phyloP scores from a whole-genome alignment of 1,140 invertebrate genomes.

The Heterodera schachtii region DNA sequence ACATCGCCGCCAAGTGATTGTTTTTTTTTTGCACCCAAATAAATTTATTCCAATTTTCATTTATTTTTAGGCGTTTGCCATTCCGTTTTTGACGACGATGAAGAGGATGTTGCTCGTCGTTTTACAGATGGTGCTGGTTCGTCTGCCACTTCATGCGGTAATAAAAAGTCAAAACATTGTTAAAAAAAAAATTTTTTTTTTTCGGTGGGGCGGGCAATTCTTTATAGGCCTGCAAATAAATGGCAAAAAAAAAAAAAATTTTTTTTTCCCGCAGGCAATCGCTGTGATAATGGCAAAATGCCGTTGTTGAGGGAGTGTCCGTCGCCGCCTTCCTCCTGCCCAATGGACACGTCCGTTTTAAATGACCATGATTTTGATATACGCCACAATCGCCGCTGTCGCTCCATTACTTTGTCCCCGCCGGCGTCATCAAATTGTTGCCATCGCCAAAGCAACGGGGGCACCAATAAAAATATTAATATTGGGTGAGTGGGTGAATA shows the following conservation, averaged over 20 bases:
- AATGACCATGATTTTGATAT: neutral
- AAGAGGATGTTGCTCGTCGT: neutral
- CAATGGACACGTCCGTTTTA: neutral
- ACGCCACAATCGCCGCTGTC: neutral
- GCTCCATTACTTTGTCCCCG: neutral
- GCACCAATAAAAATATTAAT: too few species aligned
- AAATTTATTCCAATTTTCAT: neutral
- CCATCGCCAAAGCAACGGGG: neutral
- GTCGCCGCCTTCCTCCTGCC: neutral
- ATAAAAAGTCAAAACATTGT: too few species aligned
- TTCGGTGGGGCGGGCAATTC: too few species aligned
- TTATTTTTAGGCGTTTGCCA: neutral
- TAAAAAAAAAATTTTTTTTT: too few species aligned
- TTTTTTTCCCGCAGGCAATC: too few species aligned
- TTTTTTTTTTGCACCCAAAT: neutral
- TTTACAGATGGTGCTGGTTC: too few species aligned
- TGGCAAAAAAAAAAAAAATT: too few species aligned
- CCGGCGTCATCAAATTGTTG: too few species aligned
- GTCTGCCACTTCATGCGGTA: too few species aligned
- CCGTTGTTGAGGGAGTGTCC: neutral
- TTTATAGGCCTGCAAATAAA: too few species aligned
- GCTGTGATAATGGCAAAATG: too few species aligned
- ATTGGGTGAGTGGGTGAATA: too few species aligned
- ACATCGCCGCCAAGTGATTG: constrained; percentile 8
- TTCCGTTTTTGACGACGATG: neutral